Evolutionary conservation across 2,113 vertebrate genomes (phyloP).

Genomic region (Corynorhinus townsendii): DNA sequence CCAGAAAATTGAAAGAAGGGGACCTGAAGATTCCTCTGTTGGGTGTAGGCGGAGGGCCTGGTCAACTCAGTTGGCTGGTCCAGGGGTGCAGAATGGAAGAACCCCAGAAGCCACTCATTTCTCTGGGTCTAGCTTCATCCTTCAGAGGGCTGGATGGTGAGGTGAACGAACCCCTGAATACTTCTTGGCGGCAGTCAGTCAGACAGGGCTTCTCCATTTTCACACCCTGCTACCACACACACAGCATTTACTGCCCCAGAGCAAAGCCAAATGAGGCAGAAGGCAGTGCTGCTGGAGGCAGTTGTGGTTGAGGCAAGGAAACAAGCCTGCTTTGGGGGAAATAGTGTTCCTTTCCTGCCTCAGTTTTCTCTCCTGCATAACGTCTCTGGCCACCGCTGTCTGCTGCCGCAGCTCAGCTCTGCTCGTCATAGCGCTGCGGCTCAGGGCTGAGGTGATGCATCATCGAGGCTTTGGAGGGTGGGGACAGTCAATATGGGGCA

Average conservation of each 20-base stretch:
- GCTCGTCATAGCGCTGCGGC: slow-evolving; percentile 56
- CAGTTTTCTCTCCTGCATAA: slow-evolving; percentile 22
- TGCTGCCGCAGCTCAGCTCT: slow-evolving; percentile 57
- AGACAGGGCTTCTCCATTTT: background rate
- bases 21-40: background rate
- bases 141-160: background rate
- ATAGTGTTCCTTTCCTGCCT: background rate
- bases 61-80: background rate
- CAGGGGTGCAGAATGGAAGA: background rate
- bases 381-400: slow-evolving; percentile 7
- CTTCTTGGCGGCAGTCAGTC: background rate
- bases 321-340: background rate
- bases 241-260: background rate
- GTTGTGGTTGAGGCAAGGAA: background rate
- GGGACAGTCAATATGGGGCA: slow-evolving; percentile 36
- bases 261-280: slow-evolving; percentile 1
- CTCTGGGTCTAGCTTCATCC: background rate
- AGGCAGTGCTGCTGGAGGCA: background rate
- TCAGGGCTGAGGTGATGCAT: slow-evolving; percentile 45
- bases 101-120: slow-evolving; percentile 1
- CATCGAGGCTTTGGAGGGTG: background rate
- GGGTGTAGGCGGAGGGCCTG: background rate
- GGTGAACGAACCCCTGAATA: background rate
- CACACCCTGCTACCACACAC: background rate
- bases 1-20: background rate